These are phyloP conservation scores for Myathropa florea DNA, from an alignment of 2,888 invertebrate species.

Conservation along the genomic window DNA sequence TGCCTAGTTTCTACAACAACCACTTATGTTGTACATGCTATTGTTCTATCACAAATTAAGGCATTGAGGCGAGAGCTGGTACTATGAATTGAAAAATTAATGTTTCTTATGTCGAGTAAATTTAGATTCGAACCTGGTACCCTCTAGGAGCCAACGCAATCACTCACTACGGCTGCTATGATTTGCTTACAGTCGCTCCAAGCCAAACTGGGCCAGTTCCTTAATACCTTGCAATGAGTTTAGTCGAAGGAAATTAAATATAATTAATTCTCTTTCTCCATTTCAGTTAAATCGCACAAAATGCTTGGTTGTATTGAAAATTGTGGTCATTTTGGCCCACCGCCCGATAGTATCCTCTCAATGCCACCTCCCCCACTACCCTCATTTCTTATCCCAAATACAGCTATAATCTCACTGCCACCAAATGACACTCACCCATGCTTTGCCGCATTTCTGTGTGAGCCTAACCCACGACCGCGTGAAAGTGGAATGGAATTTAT, in stretches of 20 bases:
- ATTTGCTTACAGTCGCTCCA: too few species aligned
- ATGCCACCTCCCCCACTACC: constrained; percentile 94
- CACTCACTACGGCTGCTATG: too few species aligned
- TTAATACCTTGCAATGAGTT: not conserved
- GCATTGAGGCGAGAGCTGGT: too few species aligned
- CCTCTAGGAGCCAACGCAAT: too few species aligned
- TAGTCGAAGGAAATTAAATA: not conserved
- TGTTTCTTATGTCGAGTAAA: too few species aligned
- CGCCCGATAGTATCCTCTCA: constrained; percentile 90
- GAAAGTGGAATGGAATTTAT: constrained; percentile 89
- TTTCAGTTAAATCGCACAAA: constrained; percentile 42
- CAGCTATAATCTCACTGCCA: constrained; percentile 78
- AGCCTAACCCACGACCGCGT: constrained; percentile 82
- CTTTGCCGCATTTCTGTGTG: constrained; percentile 84
- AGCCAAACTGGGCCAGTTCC: too few species aligned
- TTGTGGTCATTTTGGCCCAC: constrained; percentile 81
- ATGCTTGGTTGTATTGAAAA: constrained; percentile 79
- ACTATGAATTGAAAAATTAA: too few species aligned
- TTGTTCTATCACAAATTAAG: too few species aligned
- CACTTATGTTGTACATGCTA: too few species aligned
- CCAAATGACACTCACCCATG: constrained; percentile 85
- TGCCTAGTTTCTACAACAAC: too few species aligned
- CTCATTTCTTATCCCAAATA: constrained; percentile 84
- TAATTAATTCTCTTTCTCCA: too few species aligned
- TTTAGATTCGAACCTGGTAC: too few species aligned